Evolutionary conservation across 2,888 invertebrate species (phyloP).

Genomic region (Siphlonurus alternatus): DNA sequence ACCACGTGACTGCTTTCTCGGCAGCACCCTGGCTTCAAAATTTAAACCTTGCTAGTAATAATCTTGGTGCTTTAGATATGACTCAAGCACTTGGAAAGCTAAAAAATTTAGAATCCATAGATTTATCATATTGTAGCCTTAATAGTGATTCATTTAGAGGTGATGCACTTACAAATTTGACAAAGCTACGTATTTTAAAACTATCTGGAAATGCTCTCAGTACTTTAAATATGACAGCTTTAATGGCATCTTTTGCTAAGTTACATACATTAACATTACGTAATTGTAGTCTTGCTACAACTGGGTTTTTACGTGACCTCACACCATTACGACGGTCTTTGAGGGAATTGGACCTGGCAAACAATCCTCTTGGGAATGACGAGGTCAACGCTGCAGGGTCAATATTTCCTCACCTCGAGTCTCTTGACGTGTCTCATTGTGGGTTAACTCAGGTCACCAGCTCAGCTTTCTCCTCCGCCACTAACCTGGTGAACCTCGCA

Average conservation of each 20-base stretch:
- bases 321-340: not conserved
- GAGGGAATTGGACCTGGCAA: not conserved
- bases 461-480: not conserved
- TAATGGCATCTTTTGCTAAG: constrained; percentile 37
- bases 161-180: constrained; percentile 48
- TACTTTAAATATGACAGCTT: constrained; percentile 46
- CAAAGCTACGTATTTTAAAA: constrained; percentile 42
- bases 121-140: constrained; percentile 49
- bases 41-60: constrained; percentile 45
- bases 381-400: constrained; percentile 1
- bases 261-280: not conserved
- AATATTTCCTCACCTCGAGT: not conserved
- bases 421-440: constrained; percentile 4
- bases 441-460: not conserved
- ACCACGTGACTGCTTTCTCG: not conserved
- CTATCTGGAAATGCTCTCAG: constrained; percentile 50
- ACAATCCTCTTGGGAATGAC: not conserved
- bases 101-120: constrained; percentile 43
- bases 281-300: not conserved
- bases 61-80: constrained; percentile 44
- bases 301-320: not conserved
- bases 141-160: constrained; percentile 25
- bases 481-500: constrained; percentile 1
- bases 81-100: constrained; percentile 43
- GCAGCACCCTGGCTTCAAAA: constrained; percentile 38